Conservation (phyloP, 2,888 invertebrate genomes). For the Emmelina monodactyla region DNA sequence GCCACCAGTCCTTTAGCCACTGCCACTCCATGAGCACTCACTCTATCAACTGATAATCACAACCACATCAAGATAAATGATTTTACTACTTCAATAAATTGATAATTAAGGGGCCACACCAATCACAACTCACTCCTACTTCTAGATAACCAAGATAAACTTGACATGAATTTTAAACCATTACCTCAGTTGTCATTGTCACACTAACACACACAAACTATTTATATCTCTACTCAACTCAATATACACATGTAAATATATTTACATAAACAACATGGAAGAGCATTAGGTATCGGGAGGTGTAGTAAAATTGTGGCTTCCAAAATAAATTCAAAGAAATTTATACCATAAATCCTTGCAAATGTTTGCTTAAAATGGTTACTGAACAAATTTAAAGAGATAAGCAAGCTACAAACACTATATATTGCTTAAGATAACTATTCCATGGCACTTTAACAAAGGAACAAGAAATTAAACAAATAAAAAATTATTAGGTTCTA, state of each 20-base stretch:
- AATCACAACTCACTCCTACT: conserved; percentile 1
- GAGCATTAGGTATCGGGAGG: too few relatives aligned
- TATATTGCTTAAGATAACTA: too few relatives aligned
- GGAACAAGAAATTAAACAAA: too few relatives aligned
- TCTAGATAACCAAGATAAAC: conserved; percentile 49
- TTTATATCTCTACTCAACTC: conserved; percentile 28
- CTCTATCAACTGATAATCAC: conserved; percentile 26
- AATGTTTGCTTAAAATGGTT: too few relatives aligned
- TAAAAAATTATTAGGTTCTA: too few relatives aligned
- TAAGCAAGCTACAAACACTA: too few relatives aligned
- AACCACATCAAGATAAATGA: conserved; percentile 13
- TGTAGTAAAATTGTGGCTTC: too few relatives aligned
- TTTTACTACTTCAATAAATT: conserved; percentile 23
- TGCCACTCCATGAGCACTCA: conserved; percentile 75
- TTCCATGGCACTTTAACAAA: too few relatives aligned
- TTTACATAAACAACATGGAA: conserved; percentile 8
- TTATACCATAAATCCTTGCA: too few relatives aligned
- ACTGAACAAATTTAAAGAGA: too few relatives aligned
- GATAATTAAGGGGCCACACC: background rate
- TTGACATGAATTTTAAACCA: conserved; percentile 50
- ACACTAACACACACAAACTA: conserved; percentile 28
- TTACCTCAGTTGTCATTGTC: conserved; percentile 59
- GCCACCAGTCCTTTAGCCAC: conserved; percentile 84
- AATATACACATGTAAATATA: conserved; percentile 14
- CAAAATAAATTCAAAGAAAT: too few relatives aligned